Evolutionary conservation across 1,140 invertebrate species (phyloP).

Genomic region (Watersipora subatra): DNA sequence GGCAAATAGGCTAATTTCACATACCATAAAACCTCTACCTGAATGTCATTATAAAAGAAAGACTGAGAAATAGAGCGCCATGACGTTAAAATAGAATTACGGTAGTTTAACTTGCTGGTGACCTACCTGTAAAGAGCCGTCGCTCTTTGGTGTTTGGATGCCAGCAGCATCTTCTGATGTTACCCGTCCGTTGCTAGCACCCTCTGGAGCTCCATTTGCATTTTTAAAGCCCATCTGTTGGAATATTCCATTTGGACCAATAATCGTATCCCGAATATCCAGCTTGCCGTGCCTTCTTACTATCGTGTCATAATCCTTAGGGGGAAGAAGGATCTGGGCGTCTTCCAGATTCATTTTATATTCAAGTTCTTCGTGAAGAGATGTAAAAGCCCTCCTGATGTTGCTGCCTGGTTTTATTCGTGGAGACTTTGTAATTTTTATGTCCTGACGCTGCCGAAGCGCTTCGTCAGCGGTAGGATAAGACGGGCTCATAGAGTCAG

Average conservation of each 20-base stretch:
- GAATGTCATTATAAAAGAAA: too few species aligned
- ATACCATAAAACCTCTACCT: too few species aligned
- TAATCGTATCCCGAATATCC: not conserved
- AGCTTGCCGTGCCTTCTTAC: slow-evolving; percentile 62
- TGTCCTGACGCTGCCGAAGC: not conserved
- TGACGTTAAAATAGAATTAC: too few species aligned
- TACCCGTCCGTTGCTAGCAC: too few species aligned
- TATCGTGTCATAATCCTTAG: slow-evolving; percentile 70
- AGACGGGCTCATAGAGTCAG: not conserved
- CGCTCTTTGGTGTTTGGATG: too few species aligned
- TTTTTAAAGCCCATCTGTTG: too few species aligned
- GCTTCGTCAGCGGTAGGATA: not conserved
- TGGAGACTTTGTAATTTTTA: not conserved
- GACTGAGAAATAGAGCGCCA: too few species aligned
- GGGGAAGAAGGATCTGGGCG: slow-evolving; percentile 66
- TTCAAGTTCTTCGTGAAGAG: slow-evolving; percentile 73
- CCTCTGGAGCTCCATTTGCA: too few species aligned
- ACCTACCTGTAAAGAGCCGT: too few species aligned
- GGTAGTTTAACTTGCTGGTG: too few species aligned
- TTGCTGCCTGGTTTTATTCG: not conserved
- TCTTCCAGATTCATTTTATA: slow-evolving; percentile 55
- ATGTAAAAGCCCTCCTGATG: slow-evolving; percentile 59
- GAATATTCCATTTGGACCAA: not conserved
- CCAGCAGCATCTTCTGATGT: too few species aligned
- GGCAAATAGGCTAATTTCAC: too few species aligned